Base-by-base conservation (phyloP, 2,888 invertebrate genomes). In the Criorhina ranunculi region DNA sequence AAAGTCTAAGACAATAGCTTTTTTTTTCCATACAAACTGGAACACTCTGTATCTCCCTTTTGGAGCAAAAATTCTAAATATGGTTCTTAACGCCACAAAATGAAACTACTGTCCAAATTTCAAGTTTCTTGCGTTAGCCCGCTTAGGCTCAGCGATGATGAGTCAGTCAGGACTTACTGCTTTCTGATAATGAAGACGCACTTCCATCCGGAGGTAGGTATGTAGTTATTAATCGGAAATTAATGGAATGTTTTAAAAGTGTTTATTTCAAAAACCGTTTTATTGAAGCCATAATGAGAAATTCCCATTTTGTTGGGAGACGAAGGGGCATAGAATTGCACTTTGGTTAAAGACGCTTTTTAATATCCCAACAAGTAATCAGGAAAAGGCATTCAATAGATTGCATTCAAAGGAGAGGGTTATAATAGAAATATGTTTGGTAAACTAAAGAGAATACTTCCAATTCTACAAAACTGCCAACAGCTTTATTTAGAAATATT, bases 191-290 rank as follows among this genome's bases (percentile, higher is more conserved):
- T 5, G 17, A 64, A 46, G n/a, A 11, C 6, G 8, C n/a, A 42
- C 8, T 33, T 46, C 17, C 46, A 64, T 46, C 44, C 60, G 9
- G 46, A 49, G 7, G 5, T 49, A 64, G 46, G 35, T 35, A 64
- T 64, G n/a, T n/a, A n/a, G n/a, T n/a, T n/a, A n/a, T n/a, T 19
- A 64, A 46, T 64, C 35, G 64, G 11, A 46, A 35, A 5, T 1
- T 19, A 46, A 64, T 49, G 46, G 19, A 64, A 64, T 19, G 33
- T 17, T 59, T 60, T 60, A 44, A 44, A 15, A 44, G 44, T 31
- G 12, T 60, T 5, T 5, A 33, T 5, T 33, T n/a, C n/a, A 2
- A n/a, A n/a, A 55, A 35, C 31, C 33, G 55, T 33, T 55, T 55
- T 55, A n/a, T 55, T 29, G 35, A 55, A 33, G 33, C 31, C n/a